phyloP scores from a whole-genome alignment of 2,888 invertebrate species.

The Troglohyphantes excavatus region DNA sequence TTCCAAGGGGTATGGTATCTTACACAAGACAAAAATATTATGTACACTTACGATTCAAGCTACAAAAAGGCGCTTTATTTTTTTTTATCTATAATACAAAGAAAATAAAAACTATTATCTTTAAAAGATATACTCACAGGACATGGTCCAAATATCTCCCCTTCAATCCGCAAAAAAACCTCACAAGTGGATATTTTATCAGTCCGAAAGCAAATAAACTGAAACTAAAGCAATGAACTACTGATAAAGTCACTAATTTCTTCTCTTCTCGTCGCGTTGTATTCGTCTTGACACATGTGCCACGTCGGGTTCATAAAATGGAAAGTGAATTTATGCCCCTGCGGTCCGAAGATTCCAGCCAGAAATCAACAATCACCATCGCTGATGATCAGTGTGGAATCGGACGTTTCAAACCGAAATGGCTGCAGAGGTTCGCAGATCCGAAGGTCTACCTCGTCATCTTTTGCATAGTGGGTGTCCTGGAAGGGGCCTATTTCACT shows the following conservation, averaged over 20 bases:
- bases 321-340: constrained; percentile 26
- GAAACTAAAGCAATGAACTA: background rate
- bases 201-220: background rate
- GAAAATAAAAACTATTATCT: background rate
- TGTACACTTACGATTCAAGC: too few species aligned
- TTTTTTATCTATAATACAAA: background rate
- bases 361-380: background rate
- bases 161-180: background rate
- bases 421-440: constrained; percentile 79
- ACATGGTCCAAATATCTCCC: background rate
- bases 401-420: constrained; percentile 79
- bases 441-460: constrained; percentile 79
- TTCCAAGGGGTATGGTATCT: too few species aligned
- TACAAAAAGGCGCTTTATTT: background rate
- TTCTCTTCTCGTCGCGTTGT: background rate
- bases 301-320: background rate
- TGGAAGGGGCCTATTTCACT: constrained; percentile 80
- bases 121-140: background rate
- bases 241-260: background rate
- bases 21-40: too few species aligned
- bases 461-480: constrained; percentile 78
- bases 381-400: constrained; percentile 76
- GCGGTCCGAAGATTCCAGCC: constrained; percentile 12
- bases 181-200: background rate
- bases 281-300: background rate